A percentile compares a stretch with the other conserved stretches of the same genome.
These are phyloP conservation scores for Threskiornis aethiopicus DNA, from an alignment of 2,797 vertebrate species.

Conservation along the genomic window DNA sequence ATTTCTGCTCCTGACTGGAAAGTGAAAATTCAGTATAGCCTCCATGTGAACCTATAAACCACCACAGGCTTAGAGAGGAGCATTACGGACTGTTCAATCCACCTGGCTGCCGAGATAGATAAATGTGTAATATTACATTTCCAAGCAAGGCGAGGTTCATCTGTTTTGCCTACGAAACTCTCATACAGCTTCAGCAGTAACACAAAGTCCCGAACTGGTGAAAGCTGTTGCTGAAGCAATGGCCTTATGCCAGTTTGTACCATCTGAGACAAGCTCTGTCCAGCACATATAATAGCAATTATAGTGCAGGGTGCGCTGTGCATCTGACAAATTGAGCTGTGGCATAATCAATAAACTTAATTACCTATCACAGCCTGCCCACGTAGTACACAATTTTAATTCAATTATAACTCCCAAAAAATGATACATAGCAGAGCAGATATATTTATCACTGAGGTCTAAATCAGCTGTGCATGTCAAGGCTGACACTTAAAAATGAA, in stretches of 20 bases:
- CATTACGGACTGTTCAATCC: neutral
- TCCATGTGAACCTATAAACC: neutral
- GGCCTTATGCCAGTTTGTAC: constrained; percentile 13
- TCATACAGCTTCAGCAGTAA: neutral
- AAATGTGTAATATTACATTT: constrained; percentile 20
- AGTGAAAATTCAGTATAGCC: neutral
- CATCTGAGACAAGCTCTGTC: constrained; percentile 19
- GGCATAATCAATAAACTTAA: constrained; percentile 71
- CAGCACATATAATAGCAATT: constrained; percentile 43
- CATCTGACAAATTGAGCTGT: constrained; percentile 45
- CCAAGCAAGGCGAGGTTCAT: neutral
- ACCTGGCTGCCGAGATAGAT: neutral
- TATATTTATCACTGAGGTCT: constrained; percentile 62
- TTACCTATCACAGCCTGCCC: constrained; percentile 65
- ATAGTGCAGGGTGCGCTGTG: neutral
- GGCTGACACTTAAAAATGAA: constrained; percentile 67
- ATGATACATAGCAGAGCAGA: constrained; percentile 21
- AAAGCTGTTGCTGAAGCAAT: constrained; percentile 14
- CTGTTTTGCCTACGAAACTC: neutral
- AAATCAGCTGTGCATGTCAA: constrained; percentile 59
- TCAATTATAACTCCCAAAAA: constrained; percentile 64
- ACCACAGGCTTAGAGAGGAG: neutral
- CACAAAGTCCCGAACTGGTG: neutral
- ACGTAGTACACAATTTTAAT: constrained; percentile 63
- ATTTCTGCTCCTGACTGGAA: neutral